Conservation (phyloP, 1,140 invertebrate genomes). For the Micrasema longulum region DNA sequence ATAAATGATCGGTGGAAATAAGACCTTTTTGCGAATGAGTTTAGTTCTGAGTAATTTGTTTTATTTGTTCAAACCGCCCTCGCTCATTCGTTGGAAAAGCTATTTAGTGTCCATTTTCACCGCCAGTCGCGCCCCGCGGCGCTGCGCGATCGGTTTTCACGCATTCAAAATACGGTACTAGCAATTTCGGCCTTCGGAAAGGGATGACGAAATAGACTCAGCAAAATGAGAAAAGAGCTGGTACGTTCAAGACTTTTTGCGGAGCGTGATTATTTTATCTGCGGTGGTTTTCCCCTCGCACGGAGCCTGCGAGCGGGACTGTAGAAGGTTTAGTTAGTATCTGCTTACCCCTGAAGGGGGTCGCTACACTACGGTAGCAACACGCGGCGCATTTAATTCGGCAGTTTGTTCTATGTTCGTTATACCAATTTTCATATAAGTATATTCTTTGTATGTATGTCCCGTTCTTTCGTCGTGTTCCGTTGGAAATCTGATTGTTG, state of each 20-base stretch:
- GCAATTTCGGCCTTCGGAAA: neutral
- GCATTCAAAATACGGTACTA: neutral
- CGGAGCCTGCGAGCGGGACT: neutral
- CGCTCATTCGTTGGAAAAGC: slow-evolving; percentile 30
- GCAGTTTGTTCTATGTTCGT: slow-evolving; percentile 39
- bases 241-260: neutral
- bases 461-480: slow-evolving; percentile 34
- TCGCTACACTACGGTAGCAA: slow-evolving; percentile 34
- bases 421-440: slow-evolving; percentile 28
- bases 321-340: slow-evolving; percentile 13
- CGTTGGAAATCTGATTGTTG: slow-evolving; percentile 23
- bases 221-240: no score
- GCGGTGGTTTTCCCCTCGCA: neutral
- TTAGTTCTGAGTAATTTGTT: neutral
- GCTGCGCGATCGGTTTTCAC: slow-evolving; percentile 3
- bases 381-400: slow-evolving; percentile 39
- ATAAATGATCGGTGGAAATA: no score
- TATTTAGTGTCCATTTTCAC: slow-evolving; percentile 35
- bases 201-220: no score
- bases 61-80: slow-evolving; percentile 5
- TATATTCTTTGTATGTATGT: slow-evolving; percentile 22
- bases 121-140: slow-evolving; percentile 38
- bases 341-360: slow-evolving; percentile 37
- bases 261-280: neutral
- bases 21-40: no score